phyloP scores from a whole-genome alignment of 2,113 vertebrate genomes.

The Trinectes maculatus region DNA sequence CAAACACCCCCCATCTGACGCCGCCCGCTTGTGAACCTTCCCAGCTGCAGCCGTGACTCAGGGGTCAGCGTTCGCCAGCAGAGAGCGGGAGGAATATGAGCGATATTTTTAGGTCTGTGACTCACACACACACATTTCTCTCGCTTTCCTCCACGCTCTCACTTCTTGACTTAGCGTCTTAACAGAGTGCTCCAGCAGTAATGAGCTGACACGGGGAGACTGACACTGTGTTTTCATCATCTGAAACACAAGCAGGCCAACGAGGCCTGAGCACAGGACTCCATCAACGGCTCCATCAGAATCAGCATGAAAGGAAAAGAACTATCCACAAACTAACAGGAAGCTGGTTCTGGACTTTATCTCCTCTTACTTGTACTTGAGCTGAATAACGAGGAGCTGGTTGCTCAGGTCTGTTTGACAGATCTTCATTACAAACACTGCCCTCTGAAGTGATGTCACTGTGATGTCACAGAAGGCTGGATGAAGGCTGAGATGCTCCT shows the following conservation, averaged over 20 bases:
- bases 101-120: constrained; percentile 72
- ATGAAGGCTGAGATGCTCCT: constrained; percentile 46
- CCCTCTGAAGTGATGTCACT: no score
- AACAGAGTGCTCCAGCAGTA: constrained; percentile 22
- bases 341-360: no score
- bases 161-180: constrained; percentile 38
- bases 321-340: no score
- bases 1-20: neutral
- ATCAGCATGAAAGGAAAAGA: no score
- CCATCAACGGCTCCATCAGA: no score
- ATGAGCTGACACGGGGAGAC: constrained; percentile 29
- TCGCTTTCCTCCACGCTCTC: constrained; percentile 13
- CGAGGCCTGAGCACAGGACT: no score
- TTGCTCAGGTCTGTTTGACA: no score
- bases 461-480: constrained; percentile 54
- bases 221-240: constrained; percentile 8
- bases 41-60: constrained; percentile 61
- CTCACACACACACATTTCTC: constrained; percentile 40
- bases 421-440: no score
- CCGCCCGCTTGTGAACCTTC: constrained; percentile 17
- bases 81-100: constrained; percentile 35
- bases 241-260: no score
- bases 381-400: no score
- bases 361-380: no score
- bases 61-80: no score